Evolutionary conservation across 2,797 vertebrate genomes (phyloP), one percentile per base, ranked within the genome.

Genomic region (Pogonophryne albipinna): DNA sequence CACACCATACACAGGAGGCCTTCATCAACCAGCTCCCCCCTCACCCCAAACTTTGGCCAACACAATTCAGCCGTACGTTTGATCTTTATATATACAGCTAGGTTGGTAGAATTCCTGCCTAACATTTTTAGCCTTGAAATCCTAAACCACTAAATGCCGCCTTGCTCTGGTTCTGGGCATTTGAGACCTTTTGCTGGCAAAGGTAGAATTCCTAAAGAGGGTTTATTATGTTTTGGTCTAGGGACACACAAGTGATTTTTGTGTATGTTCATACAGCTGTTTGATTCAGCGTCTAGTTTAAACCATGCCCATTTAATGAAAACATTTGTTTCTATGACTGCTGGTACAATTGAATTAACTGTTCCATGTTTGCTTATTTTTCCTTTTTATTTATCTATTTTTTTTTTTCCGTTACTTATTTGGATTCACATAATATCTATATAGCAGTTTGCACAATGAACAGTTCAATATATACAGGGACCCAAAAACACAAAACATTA

Each of bases 61-160:
- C 87, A 86, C 87, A 87, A 84, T 92, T 87, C 87, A 85, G 82
- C 84, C 76, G 49, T 72, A 45, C 41, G 76, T 94, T 95, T 94
- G 93, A 94, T 95, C 94, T 94, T 90, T 92, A 91, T 93, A 91
- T 92, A 94, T 86, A 94, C 92, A 89, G 68, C 87, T 71, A 90
- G 76, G 82, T 91, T 84, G 88, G 90, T 91, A 85, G 85, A 91
- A 93, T 94, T 94, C 89, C 90, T 90, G 87, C 82, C 81, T 81
- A 86, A 92, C 88, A 88, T 91, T 91, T 92, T 89, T 91, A 92
- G 92, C 93, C 92, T 94, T 94, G 93, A 93, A 92, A 93, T 93
- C 82, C 76, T 84, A 92, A 91, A 93, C 93, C 89, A 74, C 92
- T 92, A 93, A 95, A 88, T 90, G 82, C 87, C 86, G 86, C 84